A percentile compares a stretch with the other conserved stretches of the same genome.
These are phyloP conservation scores for Rotaria macrura DNA, from an alignment of 2,888 invertebrate species.

Conservation along the genomic window DNA sequence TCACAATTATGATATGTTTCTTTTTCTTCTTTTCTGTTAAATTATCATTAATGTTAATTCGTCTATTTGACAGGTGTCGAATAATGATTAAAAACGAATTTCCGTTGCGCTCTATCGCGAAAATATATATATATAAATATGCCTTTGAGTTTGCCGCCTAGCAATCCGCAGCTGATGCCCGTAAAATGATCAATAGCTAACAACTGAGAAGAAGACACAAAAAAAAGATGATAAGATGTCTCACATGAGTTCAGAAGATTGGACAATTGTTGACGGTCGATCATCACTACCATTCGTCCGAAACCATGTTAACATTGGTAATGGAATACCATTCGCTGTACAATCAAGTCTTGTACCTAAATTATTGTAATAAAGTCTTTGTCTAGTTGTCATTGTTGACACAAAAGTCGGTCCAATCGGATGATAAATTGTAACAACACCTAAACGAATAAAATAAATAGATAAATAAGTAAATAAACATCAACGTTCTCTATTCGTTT, in stretches of 20 bases:
- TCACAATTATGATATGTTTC: background rate
- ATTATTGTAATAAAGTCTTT: background rate
- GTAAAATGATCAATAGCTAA: background rate
- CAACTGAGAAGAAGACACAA: background rate
- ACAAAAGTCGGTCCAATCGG: background rate
- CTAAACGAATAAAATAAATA: background rate
- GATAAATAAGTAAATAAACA: background rate
- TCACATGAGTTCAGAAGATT: conserved; percentile 4
- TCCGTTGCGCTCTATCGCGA: background rate
- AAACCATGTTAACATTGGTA: background rate
- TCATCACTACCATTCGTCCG: background rate
- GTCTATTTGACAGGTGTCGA: background rate
- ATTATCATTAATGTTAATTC: background rate
- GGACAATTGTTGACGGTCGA: background rate
- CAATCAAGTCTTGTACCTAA: background rate
- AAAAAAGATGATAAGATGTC: background rate
- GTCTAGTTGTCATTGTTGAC: background rate
- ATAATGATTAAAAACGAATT: background rate
- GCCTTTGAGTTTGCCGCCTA: background rate
- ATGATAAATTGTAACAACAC: background rate
- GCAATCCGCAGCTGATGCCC: background rate
- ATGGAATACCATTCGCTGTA: background rate
- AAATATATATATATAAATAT: background rate
- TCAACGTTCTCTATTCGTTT: background rate
- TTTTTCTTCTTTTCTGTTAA: background rate